A percentile compares a stretch with the other conserved stretches of the same genome.
These are phyloP conservation scores for Trogon melanurus DNA, from an alignment of 2,113 vertebrate genomes.

Conservation along the genomic window DNA sequence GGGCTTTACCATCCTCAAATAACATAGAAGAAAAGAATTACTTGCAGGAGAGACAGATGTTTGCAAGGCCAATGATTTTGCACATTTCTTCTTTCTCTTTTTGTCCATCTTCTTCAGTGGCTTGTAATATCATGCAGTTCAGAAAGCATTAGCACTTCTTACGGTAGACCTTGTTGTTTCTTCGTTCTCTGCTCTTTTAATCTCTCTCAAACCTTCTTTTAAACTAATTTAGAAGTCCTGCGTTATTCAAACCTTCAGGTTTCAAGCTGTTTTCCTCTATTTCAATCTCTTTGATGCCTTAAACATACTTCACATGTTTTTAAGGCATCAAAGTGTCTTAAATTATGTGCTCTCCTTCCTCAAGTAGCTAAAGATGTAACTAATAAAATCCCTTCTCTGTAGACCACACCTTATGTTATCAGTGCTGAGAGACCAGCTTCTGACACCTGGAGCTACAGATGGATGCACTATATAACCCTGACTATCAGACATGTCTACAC, in stretches of 20 bases:
- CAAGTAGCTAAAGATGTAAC: constrained; percentile 66
- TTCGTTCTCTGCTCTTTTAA: not conserved
- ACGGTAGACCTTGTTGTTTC: not conserved
- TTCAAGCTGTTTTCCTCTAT: constrained; percentile 53
- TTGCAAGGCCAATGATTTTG: not conserved
- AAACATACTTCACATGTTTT: constrained; percentile 47
- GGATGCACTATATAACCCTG: constrained; percentile 44
- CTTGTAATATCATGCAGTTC: not conserved
- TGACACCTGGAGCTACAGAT: constrained; percentile 67
- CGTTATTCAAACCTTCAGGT: constrained; percentile 12
- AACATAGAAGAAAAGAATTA: not conserved
- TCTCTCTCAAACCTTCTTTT: not conserved
- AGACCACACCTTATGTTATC: constrained; percentile 71
- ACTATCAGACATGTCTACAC: constrained; percentile 27
- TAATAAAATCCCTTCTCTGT: constrained; percentile 42
- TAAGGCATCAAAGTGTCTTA: constrained; percentile 60
- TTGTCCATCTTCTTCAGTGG: not conserved
- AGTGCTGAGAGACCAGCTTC: constrained; percentile 51
- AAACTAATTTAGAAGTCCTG: not conserved
- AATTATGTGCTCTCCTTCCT: constrained; percentile 42
- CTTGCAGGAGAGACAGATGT: not conserved
- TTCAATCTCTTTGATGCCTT: constrained; percentile 54
- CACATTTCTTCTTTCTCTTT: not conserved
- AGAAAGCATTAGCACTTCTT: not conserved
- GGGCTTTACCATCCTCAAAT: not conserved